Percentiles rank a stretch among this genome's conserved stretches.
phyloP scores from a whole-genome alignment of 1,140 invertebrate species.

The Chrysoperla carnea region DNA sequence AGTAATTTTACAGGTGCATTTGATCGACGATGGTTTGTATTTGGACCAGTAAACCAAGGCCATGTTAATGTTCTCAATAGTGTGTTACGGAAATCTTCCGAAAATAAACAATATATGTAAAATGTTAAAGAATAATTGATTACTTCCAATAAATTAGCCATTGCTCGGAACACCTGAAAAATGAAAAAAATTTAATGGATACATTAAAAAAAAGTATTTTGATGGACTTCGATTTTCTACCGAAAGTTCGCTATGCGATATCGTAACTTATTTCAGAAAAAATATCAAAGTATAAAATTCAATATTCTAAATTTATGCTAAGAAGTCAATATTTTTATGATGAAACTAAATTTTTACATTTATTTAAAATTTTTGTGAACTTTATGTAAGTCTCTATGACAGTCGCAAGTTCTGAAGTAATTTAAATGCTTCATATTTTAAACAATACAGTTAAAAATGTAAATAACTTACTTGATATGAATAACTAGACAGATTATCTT shows the following conservation, averaged over 20 bases:
- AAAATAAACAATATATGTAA: slow-evolving; percentile 63
- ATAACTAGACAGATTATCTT: slow-evolving; percentile 37
- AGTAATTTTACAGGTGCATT: slow-evolving; percentile 7
- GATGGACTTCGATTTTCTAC: too few species aligned
- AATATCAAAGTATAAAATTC: too few species aligned
- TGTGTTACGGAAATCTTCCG: slow-evolving; percentile 54
- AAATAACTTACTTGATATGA: slow-evolving; percentile 36
- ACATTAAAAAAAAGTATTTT: slow-evolving; percentile 1
- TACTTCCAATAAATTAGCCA: slow-evolving; percentile 54
- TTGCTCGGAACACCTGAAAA: slow-evolving; percentile 51
- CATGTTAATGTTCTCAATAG: slow-evolving; percentile 44
- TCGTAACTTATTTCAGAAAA: too few species aligned
- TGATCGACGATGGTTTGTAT: slow-evolving; percentile 12
- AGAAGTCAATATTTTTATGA: too few species aligned
- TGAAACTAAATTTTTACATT: too few species aligned
- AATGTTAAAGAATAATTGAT: slow-evolving; percentile 62
- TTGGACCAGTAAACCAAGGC: slow-evolving; percentile 23
- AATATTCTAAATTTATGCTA: too few species aligned
- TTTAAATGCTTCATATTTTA: too few species aligned
- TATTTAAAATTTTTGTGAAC: too few species aligned
- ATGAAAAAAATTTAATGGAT: slow-evolving; percentile 5
- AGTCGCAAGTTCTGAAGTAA: too few species aligned
- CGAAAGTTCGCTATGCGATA: too few species aligned
- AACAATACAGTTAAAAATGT: too few species aligned
- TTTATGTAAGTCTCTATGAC: too few species aligned